Evolutionary conservation across 2,888 invertebrate species (phyloP), one percentile per base, ranked within the genome.

Genomic region (Melinaea marsaeus): DNA sequence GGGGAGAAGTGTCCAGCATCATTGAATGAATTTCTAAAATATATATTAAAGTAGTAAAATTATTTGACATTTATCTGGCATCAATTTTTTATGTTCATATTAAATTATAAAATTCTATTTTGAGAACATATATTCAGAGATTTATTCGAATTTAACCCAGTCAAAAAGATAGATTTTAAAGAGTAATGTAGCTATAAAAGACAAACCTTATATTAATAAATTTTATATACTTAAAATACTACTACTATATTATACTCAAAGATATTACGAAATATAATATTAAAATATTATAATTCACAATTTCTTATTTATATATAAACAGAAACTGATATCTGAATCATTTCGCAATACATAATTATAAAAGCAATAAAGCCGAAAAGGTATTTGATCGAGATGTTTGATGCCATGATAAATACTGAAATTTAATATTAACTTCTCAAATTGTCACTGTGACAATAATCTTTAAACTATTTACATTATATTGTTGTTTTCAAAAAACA

Each of bases 361-460:
- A 51, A 51, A 51, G 51, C 51, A 51, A 51, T 51, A 51, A 51
- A 9, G 51, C 32, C 11, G 32, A 32, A 51, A 51, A 32, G 22
- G 22, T 42, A 42, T 51, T 51, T 22, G 51, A 51, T 51, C 51
- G 51, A 42, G 42, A 42, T 42, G 42, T 32, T 51, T 6, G 32
- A 51, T 9, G 51, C 9, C 3, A 51, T 51, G 22, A 7, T 32
- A 51, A 51, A 51, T 32, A 51, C 22, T 51, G 51, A 32, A 51
- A 32, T 51, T 51, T 51, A 51, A 51, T 51, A 51, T 51, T 9
- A 51, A 51, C 32, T 51, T 51, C 51, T 51, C 32, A 32, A 51
- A 51, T 51, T 51, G 32, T 51, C 51, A 9, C 11, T 9, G 51
- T 32, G 51, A 51, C 51, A 51, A 51, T 51, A 51, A 51, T 32